A percentile compares a stretch with the other conserved stretches of the same genome.
Conservation (phyloP, 2,797 vertebrate species). For the Sebastes dallii region DNA sequence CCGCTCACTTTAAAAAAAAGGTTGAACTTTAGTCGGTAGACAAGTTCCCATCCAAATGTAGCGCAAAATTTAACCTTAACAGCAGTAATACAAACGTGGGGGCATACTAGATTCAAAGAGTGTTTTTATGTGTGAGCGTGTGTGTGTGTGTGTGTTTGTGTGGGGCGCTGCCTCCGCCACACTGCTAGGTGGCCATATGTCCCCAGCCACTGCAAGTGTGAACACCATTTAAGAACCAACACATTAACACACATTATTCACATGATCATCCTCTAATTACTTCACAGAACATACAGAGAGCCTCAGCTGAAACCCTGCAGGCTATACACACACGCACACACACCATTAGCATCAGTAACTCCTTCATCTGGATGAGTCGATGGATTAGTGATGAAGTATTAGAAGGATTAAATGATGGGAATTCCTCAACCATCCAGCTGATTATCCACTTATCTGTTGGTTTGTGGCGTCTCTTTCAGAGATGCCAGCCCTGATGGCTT, state of each 20-base stretch:
- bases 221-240: conserved; percentile 10
- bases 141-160: neutral
- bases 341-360: conserved; percentile 7
- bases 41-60: neutral
- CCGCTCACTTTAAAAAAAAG: neutral
- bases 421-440: conserved; percentile 26
- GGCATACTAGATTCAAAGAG: neutral
- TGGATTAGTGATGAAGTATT: conserved; percentile 35
- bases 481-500: conserved; percentile 97
- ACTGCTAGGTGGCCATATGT: conserved; percentile 59
- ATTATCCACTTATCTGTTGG: neutral
- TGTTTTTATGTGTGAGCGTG: neutral
- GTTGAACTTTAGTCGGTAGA: neutral
- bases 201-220: conserved; percentile 7
- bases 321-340: neutral
- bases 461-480: conserved; percentile 77
- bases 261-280: conserved; percentile 13
- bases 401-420: conserved; percentile 41
- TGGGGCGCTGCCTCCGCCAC: neutral
- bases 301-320: conserved; percentile 37
- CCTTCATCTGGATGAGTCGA: conserved; percentile 12
- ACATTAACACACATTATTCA: conserved; percentile 1
- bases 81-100: neutral
- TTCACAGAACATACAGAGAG: conserved; percentile 12
- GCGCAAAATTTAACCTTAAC: neutral